These are phyloP conservation scores for Tetramorium simillimum DNA, from an alignment of 1,140 invertebrate species.

Conservation along the genomic window DNA sequence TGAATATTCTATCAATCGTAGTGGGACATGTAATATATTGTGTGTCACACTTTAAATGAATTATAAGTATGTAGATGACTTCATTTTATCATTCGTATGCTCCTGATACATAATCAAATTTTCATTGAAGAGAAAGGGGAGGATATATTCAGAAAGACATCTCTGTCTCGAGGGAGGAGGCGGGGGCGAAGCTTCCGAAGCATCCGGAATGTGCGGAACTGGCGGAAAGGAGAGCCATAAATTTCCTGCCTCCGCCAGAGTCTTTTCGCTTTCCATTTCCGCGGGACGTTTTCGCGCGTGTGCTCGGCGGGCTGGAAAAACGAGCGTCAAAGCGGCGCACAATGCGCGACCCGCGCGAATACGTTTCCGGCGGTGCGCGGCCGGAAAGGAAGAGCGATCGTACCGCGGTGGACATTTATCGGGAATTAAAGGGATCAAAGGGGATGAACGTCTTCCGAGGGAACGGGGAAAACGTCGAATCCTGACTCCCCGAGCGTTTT, in stretches of 20 bases:
- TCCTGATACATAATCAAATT: constrained; percentile 16
- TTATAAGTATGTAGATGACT: neutral
- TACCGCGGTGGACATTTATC: constrained; percentile 37
- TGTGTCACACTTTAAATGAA: neutral
- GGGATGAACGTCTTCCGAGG: neutral
- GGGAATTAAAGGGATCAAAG: constrained; percentile 52
- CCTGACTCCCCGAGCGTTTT: constrained; percentile 10
- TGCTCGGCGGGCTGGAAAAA: constrained; percentile 37
- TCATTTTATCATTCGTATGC: neutral
- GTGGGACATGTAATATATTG: neutral
- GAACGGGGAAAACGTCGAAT: neutral
- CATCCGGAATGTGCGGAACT: neutral
- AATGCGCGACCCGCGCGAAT: constrained; percentile 30
- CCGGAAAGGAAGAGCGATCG: constrained; percentile 15
- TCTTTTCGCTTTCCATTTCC: constrained; percentile 48
- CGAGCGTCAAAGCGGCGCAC: constrained; percentile 36
- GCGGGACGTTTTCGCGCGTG: constrained; percentile 44
- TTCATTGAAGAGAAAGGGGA: constrained; percentile 2
- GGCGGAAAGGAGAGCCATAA: constrained; percentile 36
- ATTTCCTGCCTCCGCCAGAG: constrained; percentile 23
- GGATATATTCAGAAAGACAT: neutral
- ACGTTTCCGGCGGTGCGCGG: neutral
- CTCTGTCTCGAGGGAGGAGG: neutral
- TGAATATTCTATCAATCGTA: neutral
- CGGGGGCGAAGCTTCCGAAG: neutral